Base-by-base conservation (phyloP, 2,113 vertebrate species). In the Apodemus sylvaticus region DNA sequence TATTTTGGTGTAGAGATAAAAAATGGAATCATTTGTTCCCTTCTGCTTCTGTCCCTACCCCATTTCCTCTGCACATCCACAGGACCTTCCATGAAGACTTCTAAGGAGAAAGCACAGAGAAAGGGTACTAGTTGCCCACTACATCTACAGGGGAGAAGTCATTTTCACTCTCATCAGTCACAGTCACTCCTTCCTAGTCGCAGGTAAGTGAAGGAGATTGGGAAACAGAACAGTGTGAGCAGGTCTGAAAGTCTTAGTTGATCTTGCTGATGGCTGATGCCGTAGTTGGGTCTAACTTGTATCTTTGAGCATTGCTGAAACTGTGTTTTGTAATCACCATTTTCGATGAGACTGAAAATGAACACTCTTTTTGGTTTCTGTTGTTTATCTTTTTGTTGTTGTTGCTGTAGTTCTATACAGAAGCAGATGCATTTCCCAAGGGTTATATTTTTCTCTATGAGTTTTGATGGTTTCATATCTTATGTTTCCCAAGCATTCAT, bases 281-380 rank as follows among this genome's bases (percentile, higher is more conserved):
- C 78, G 42, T 16, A 86, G 42, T 42, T 94, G 7, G 24, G n/a
- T 62, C 31, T 92, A 93, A 74, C 19, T 71, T 70, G 48, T n/a
- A 82, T 78, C 42, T 87, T 88, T 92, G 36, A 86, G 9, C 66
- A 39, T n/a, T 95, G 29, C 39, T 94, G 16, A 93, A 91, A 79
- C 60, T 92, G 5, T 0, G 7, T 24, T 26, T 91, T 26, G 51
- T 48, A 7, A 51, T 79, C 34, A 73, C 64, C 36, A 55, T 89
- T 92, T 62, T 90, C 89, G 45, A 95, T 48, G 31, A 88, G 36
- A 86, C 31, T 51, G 78, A 89, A 42, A 92, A 82, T 39, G 34
- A 0, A 36, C 7, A 5, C 4, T 34, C 53, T 24, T n/a, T 78
- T 42, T 71, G 19, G 10, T 19, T 2, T 22, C 45, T 68, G 10